Evolutionary conservation across 2,888 invertebrate genomes (phyloP).

Genomic region (Alloplasta piceator): DNA sequence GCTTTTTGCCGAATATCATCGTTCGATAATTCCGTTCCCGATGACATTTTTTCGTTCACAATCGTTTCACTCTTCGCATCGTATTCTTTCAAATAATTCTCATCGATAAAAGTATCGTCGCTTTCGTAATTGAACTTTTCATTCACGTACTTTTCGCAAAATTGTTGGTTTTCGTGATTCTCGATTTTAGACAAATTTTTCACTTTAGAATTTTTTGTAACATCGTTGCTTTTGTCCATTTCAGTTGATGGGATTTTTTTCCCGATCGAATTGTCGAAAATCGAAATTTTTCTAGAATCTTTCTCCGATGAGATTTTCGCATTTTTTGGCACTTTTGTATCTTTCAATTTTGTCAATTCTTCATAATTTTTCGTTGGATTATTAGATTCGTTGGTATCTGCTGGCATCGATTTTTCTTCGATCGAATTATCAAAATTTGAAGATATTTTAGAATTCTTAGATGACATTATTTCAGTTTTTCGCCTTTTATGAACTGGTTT

Average conservation of each 20-base stretch:
- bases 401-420: background rate
- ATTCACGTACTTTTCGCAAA: slow-evolving; percentile 63
- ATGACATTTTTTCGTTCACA: slow-evolving; percentile 15
- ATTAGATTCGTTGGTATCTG: background rate
- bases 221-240: background rate
- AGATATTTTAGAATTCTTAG: slow-evolving; percentile 5
- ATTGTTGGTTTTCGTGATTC: background rate
- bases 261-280: background rate
- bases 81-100: slow-evolving; percentile 44
- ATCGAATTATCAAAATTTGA: background rate
- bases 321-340: too few species aligned
- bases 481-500: slow-evolving; percentile 48
- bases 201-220: background rate
- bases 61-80: slow-evolving; percentile 11
- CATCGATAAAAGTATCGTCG: slow-evolving; percentile 61
- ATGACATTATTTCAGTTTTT: slow-evolving; percentile 29
- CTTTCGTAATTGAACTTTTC: slow-evolving; percentile 68
- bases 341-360: too few species aligned
- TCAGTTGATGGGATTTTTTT: background rate
- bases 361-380: too few species aligned
- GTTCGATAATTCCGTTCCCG: slow-evolving; percentile 19
- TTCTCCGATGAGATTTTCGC: too few species aligned
- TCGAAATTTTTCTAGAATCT: too few species aligned
- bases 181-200: background rate
- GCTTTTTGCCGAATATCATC: slow-evolving; percentile 36